Evolutionary conservation across 2,888 invertebrate species (phyloP), one percentile per base, ranked within the genome.

Genomic region (Mycogona germanica): DNA sequence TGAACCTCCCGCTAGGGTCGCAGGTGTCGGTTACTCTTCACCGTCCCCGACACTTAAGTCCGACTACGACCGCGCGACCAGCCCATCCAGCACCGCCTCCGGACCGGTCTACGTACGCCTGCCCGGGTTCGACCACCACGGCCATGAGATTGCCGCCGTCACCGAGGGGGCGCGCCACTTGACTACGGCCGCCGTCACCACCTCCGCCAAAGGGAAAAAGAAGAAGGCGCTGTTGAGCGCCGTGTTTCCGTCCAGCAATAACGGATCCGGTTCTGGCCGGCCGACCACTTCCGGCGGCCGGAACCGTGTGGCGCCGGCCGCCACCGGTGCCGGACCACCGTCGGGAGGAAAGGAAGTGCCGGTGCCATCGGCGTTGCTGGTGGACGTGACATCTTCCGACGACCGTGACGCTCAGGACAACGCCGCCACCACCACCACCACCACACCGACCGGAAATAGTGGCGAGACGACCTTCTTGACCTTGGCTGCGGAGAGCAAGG

Each of bases 171-270:
- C n/a, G n/a, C n/a, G n/a, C n/a, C n/a, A n/a, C n/a, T n/a, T n/a
- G n/a, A n/a, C n/a, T n/a, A n/a, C 42, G 7, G 9, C 7, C 9
- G 42, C 9, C 42, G 17, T 7, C n/a, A n/a, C n/a, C n/a, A n/a
- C n/a, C n/a, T n/a, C n/a, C 46, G 28, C 40, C 12, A 55, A 55
- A 23, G 55, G 55, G n/a, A 52, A 55, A 42, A 55, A 55, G 30
- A 55, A 55, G 40, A 55, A 55, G 35, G 44, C 35, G 2, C 32
- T 47, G 9, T 46, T 55, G 12, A 47, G 51, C 1, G 25, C 35
- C 17, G 55, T n/a, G 46, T 28, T 3, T 41, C n/a, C n/a, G n/a
- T n/a, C n/a, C n/a, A n/a, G n/a, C 23, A 45, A 23, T n/a, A n/a
- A n/a, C n/a, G n/a, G n/a, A n/a, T n/a, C n/a, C n/a, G n/a, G n/a